Evolutionary conservation across 2,113 vertebrate species (phyloP), one percentile per base, ranked within the genome.

Genomic region (Pseudonaja textilis): DNA sequence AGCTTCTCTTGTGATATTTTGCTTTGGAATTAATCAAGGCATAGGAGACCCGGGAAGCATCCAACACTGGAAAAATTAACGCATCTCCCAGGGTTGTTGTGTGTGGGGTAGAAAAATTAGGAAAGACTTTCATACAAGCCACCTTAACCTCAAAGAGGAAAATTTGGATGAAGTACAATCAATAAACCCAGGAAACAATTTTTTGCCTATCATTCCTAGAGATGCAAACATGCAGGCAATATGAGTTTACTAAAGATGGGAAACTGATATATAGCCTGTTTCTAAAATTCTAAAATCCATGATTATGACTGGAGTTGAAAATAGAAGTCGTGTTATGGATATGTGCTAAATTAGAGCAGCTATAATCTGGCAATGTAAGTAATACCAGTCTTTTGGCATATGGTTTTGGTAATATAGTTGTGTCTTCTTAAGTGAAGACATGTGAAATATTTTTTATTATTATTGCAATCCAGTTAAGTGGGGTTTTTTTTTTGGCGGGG

Each of bases 351-450:
- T 81, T 42, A 92, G 69, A 64, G 91, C 87, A 92, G 92, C 94
- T 55, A 92, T 95, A 94, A 94, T 29, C 20, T 50, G 93, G 57
- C 29, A 85, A 91, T 16, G 88, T n/a, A 81, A 93, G 93, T 55
- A 92, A 94, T 90, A 92, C 8, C 87, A 91, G 0, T 52, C 95
- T 94, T 50, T 94, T 6, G 56, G 89, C 91, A 89, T 88, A 45
- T 0, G 23, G 2, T 34, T 95, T 92, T 39, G 3, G 8, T 61
- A 94, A 91, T 42, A 25, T 39, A 92, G 42, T 90, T 91, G 8
- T 94, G 95, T 96, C 52, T n/a, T 96, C 90, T 86, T 90, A 94
- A 95, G 89, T 89, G 85, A 56, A 95, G 86, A 61, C 20, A 34
- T 54, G 3, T 11, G 54, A 59, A 23, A 3, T 45, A 61, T 34